phyloP scores from a whole-genome alignment of 2,888 invertebrate species.

The Xylophagus ater region DNA sequence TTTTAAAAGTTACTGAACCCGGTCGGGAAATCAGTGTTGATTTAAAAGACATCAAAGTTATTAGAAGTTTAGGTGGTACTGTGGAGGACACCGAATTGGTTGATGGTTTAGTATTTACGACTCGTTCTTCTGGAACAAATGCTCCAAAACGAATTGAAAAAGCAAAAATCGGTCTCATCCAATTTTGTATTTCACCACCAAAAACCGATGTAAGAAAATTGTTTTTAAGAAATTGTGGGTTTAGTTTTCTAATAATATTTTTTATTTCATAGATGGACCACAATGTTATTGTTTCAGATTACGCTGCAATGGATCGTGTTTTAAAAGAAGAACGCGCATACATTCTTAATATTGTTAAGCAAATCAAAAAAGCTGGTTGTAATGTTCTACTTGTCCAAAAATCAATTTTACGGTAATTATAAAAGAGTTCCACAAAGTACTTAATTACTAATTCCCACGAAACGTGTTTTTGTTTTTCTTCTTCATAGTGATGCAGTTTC shows the following conservation, averaged over 20 bases:
- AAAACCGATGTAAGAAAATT: constrained; percentile 79
- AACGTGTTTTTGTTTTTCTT: not conserved
- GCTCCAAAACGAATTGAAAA: constrained; percentile 92
- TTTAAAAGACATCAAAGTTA: constrained; percentile 91
- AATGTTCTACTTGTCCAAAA: constrained; percentile 89
- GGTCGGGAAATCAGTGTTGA: constrained; percentile 70
- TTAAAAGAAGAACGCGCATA: constrained; percentile 95
- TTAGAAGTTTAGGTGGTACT: constrained; percentile 91
- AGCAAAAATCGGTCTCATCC: constrained; percentile 96
- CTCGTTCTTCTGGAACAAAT: constrained; percentile 76
- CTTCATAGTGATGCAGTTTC: constrained; percentile 82
- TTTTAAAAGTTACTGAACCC: constrained; percentile 54
- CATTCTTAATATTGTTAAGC: constrained; percentile 95
- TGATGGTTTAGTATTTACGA: constrained; percentile 91
- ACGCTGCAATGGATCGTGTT: constrained; percentile 99
- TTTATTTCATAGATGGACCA: constrained; percentile 69
- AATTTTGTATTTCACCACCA: constrained; percentile 98
- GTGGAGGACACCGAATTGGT: constrained; percentile 94
- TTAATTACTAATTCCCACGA: not conserved
- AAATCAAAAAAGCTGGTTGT: constrained; percentile 97
- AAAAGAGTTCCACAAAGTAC: not conserved
- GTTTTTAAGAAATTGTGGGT: constrained; percentile 2
- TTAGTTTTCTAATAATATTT: constrained; percentile 2
- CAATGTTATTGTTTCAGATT: constrained; percentile 92
- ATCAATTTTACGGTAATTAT: constrained; percentile 55